Conservation (phyloP, 2,888 invertebrate genomes). For the Drosophila quasianomalipes region DNA sequence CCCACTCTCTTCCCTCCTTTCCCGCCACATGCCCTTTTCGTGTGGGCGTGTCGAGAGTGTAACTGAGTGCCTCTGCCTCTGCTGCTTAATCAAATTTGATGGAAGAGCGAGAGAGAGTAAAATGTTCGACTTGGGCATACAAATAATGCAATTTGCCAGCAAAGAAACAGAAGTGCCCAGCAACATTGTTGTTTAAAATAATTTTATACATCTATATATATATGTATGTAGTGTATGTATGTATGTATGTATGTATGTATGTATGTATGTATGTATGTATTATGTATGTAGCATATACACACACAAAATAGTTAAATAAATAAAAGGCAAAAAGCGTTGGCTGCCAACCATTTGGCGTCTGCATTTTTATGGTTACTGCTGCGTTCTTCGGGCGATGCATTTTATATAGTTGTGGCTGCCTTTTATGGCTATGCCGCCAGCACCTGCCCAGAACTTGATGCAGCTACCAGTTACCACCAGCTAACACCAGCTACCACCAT, state of each 20-base stretch:
- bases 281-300: constrained; percentile 3
- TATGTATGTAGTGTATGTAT: neutral
- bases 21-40: neutral
- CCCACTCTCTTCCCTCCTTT: constrained; percentile 15
- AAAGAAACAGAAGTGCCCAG: constrained; percentile 15
- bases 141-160: constrained; percentile 74
- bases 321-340: constrained; percentile 41
- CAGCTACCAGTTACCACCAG: constrained; percentile 9
- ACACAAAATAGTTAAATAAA: constrained; percentile 63
- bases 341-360: constrained; percentile 29
- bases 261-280: constrained; percentile 25
- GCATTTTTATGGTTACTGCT: constrained; percentile 57
- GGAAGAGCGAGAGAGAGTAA: constrained; percentile 12
- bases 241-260: neutral
- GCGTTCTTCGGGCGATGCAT: constrained; percentile 53
- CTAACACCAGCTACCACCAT: neutral
- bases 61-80: constrained; percentile 28
- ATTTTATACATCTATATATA: constrained; percentile 13
- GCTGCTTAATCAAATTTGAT: constrained; percentile 57
- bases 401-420: constrained; percentile 50
- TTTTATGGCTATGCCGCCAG: constrained; percentile 50
- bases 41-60: constrained; percentile 51
- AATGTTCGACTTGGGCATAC: constrained; percentile 54
- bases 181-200: constrained; percentile 67
- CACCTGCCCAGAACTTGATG: constrained; percentile 9